Base-by-base conservation (phyloP, 2,888 invertebrate species). In the Phengaris alcon region DNA sequence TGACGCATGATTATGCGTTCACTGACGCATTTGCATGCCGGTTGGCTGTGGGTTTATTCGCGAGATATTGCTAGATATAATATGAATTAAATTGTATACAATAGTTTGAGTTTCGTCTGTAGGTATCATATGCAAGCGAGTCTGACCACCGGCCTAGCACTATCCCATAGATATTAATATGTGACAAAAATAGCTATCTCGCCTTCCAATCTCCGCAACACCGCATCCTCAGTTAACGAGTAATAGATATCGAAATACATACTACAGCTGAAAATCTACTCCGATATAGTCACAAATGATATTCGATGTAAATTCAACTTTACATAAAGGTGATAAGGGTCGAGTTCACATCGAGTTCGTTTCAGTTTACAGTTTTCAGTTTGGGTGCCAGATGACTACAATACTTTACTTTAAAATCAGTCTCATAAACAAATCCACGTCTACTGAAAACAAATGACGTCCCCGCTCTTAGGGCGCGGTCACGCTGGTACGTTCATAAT, bases 111-210 rank as follows among this genome's bases (percentile, higher is more conserved):
- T 6, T 35, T 35, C 12, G 64, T 64, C 64, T 12, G 12, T 70
- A 75, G 57, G 77, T 79, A 82, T 79, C 78, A 78, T 78, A 78
- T 77, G 72, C n/a, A 35, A 78, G 82, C 86, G 80, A 82, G 84
- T 82, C 81, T 85, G 90, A 90, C 91, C 92, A 90, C 92, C 93
- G 91, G 88, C 84, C 83, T 83, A 90, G 89, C 88, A 80, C 80
- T 79, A 85, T 81, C 80, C 81, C 80, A 81, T 79, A 84, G 85
- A 84, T 88, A 89, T 85, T 84, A 84, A 86, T 86, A 84, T 74
- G 88, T 93, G 91, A 89, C 89, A 93, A 93, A 93, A 93, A 93
- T 93, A 93, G 87, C 90, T 86, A 90, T 84, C 87, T 88, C 90
- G 89, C 88, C 77, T 83, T 80, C 82, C 82, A 85, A 86, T 87